Evolutionary conservation across 2,797 vertebrate genomes (phyloP), one percentile per base, ranked within the genome.

Genomic region (Etheostoma nigrum): DNA sequence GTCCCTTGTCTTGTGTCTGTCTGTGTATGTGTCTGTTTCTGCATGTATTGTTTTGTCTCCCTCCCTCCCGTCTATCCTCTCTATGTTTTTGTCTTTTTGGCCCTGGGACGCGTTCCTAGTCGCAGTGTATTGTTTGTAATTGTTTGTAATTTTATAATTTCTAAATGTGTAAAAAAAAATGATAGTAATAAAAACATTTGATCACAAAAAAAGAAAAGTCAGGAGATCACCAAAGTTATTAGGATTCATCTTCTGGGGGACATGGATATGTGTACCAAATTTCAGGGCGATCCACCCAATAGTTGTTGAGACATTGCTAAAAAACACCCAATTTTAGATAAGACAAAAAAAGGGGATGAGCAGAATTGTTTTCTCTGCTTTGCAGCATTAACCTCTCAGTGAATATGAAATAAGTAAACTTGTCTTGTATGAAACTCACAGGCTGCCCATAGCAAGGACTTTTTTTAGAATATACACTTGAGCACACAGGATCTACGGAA

Each of bases 331-430:
- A 23, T 57, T 44, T 55, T 18, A 55, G 8, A 25, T 33, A 64
- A 58, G 10, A 47, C 57, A 48, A 47, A 44, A 44, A 30, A 63
- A 23, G 40, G 5, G 12, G 15, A 45, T 18, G 3, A 65, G 36
- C 53, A 15, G 44, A 54, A 62, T 2, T 74, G 62, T 79, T 68
- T 71, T 48, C 57, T 67, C 14, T 55, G 18, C n/a, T 65, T 55
- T 73, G 30, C 73, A 61, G 11, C 48, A 30, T 18, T 44, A 14
- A 63, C 57, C 19, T 78, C 42, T 51, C 27, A 23, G 45, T 64
- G 74, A 73, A 83, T 76, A 67, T 69, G 67, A 83, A 88, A 83
- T 65, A 71, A 80, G 85, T 59, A 65, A 54, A 30, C 60, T 75
- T 81, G 75, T 83, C 75, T 76, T 58, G 44, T 65, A 57, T 60